A percentile compares a stretch with the other conserved stretches of the same genome.
These are phyloP conservation scores for Pseudorectes ferrugineus DNA, from an alignment of 2,113 vertebrate species.

Conservation along the genomic window DNA sequence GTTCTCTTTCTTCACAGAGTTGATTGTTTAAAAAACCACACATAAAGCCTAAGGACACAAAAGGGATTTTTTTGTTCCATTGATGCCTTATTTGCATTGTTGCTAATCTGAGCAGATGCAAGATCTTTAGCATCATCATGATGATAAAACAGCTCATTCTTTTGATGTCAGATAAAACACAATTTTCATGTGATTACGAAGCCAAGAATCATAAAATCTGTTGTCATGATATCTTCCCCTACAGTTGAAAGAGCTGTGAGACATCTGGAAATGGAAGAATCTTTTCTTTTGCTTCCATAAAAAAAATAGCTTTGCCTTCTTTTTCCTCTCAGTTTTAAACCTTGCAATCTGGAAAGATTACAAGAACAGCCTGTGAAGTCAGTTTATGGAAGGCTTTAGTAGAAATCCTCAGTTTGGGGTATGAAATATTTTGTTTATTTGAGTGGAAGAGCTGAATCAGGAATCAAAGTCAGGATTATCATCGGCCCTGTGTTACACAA, in stretches of 20 bases:
- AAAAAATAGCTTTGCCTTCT: not conserved
- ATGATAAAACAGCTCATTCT: constrained; percentile 16
- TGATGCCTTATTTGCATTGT: not conserved
- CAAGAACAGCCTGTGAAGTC: not conserved
- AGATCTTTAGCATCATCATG: not conserved
- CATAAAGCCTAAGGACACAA: not conserved
- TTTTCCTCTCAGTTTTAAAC: not conserved
- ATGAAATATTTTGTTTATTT: constrained; percentile 28
- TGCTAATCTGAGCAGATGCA: not conserved
- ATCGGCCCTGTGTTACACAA: not conserved
- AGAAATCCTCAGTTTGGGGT: not conserved
- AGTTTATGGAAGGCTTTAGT: not conserved
- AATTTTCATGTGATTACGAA: not conserved
- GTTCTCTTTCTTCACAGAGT: not conserved
- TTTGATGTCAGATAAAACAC: constrained; percentile 45
- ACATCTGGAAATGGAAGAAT: constrained; percentile 17
- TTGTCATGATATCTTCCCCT: not conserved
- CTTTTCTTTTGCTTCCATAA: not conserved
- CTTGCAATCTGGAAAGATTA: not conserved
- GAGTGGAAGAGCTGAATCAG: not conserved
- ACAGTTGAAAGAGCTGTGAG: not conserved
- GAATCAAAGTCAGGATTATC: not conserved
- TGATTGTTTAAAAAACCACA: not conserved
- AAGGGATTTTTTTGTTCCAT: not conserved
- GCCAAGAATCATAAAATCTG: constrained; percentile 19